A percentile compares a stretch with the other conserved stretches of the same genome.
These are phyloP conservation scores for Xiphorhynchus elegans DNA, from an alignment of 2,113 vertebrate species.

Conservation along the genomic window DNA sequence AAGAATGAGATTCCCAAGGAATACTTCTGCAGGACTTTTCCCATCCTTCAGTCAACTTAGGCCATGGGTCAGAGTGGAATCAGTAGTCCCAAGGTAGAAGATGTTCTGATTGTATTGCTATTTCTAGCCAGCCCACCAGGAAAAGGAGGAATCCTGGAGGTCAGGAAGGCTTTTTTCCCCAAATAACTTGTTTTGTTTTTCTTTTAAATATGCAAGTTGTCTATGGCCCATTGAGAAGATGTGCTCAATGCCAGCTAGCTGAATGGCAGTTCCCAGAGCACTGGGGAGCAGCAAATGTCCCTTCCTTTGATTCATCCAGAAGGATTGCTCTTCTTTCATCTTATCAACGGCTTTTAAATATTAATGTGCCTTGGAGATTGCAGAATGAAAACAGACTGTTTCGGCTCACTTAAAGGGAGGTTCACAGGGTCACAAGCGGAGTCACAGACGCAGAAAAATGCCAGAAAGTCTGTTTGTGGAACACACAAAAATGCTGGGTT, in stretches of 20 bases:
- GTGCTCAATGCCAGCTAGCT: background rate
- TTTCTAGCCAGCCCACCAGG: conserved; percentile 31
- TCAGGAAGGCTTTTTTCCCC: background rate
- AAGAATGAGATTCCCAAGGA: conserved; percentile 28
- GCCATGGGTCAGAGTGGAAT: background rate
- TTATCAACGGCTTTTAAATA: conserved; percentile 48
- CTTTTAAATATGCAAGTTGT: background rate
- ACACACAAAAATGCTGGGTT: background rate
- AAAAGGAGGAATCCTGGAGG: conserved; percentile 8
- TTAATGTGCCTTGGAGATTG: conserved; percentile 27
- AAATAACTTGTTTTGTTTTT: conserved; percentile 28
- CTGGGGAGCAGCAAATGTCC: background rate
- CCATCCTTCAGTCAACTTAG: background rate
- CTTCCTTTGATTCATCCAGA: conserved; percentile 2
- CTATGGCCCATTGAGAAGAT: conserved; percentile 26
- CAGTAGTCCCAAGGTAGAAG: background rate
- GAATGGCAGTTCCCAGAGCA: conserved; percentile 34
- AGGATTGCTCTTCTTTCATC: background rate
- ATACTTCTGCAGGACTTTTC: background rate
- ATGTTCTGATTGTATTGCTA: background rate
- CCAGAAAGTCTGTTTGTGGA: conserved; percentile 52
- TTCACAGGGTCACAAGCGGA: conserved; percentile 49
- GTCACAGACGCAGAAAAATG: conserved; percentile 61
- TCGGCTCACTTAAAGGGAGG: conserved; percentile 39
- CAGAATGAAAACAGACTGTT: conserved; percentile 34